These are phyloP conservation scores for Ctenosaura bakeri DNA, from an alignment of 2,797 vertebrate genomes.

Conservation along the genomic window DNA sequence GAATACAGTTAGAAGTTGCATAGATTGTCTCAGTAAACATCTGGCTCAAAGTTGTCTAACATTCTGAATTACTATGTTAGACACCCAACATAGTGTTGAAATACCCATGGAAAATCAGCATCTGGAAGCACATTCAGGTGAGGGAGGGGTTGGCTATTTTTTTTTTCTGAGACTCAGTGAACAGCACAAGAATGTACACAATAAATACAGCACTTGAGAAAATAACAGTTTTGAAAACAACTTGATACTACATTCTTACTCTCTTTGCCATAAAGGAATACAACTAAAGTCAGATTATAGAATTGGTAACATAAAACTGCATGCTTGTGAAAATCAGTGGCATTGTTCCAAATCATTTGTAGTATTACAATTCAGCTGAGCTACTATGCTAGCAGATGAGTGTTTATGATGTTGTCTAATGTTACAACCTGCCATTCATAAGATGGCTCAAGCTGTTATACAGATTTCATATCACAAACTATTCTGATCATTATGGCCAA, in stretches of 20 bases:
- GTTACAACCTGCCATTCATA: not conserved
- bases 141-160: no score
- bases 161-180: not conserved
- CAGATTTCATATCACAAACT: not conserved
- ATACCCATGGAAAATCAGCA: not conserved
- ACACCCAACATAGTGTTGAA: not conserved
- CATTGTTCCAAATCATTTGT: slow-evolving; percentile 6
- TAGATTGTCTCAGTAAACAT: not conserved
- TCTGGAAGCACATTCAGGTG: not conserved
- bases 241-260: not conserved
- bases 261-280: not conserved
- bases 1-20: not conserved
- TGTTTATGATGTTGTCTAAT: not conserved
- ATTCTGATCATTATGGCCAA: not conserved
- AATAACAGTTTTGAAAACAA: not conserved
- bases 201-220: not conserved
- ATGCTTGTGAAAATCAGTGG: not conserved
- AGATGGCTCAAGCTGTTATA: not conserved
- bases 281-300: not conserved
- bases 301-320: not conserved
- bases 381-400: not conserved
- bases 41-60: not conserved
- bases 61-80: not conserved
- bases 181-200: not conserved
- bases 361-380: not conserved